Conservation (phyloP, 92 coral and sea anemone genomes). For the Montipora capitata region DNA sequence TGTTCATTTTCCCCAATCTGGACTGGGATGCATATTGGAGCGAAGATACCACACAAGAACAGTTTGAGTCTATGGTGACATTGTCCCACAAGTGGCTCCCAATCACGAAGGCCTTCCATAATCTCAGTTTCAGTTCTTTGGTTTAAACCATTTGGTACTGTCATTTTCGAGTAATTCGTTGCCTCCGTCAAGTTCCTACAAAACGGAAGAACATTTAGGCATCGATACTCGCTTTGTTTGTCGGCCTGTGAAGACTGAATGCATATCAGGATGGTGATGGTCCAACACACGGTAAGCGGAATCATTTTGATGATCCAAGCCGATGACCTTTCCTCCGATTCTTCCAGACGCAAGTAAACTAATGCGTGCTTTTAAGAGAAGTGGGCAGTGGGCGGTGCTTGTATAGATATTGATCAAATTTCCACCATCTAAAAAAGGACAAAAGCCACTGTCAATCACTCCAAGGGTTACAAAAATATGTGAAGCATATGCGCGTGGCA, state of each 20-base stretch:
- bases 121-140: slow-evolving; percentile 49
- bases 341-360: slow-evolving; percentile 25
- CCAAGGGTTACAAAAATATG: slow-evolving; percentile 45
- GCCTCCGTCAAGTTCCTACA: slow-evolving; percentile 59
- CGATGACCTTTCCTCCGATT: neutral
- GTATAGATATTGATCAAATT: slow-evolving; percentile 66
- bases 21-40: slow-evolving; percentile 83
- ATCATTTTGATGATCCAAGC: slow-evolving; percentile 10
- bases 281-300: neutral
- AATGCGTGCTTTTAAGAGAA: slow-evolving; percentile 31
- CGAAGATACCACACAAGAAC: slow-evolving; percentile 88
- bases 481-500: slow-evolving; percentile 69
- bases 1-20: no score
- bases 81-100: slow-evolving; percentile 62
- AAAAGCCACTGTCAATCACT: slow-evolving; percentile 51
- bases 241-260: neutral
- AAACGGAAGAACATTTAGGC: slow-evolving; percentile 27
- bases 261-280: neutral
- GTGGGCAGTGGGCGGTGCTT: slow-evolving; percentile 57
- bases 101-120: slow-evolving; percentile 38
- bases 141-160: slow-evolving; percentile 69
- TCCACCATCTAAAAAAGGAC: slow-evolving; percentile 60
- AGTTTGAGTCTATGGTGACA: slow-evolving; percentile 52
- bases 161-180: slow-evolving; percentile 67
- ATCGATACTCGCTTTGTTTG: neutral